phyloP scores from a whole-genome alignment of 2,888 invertebrate genomes.

The Eupithecia tripunctaria region DNA sequence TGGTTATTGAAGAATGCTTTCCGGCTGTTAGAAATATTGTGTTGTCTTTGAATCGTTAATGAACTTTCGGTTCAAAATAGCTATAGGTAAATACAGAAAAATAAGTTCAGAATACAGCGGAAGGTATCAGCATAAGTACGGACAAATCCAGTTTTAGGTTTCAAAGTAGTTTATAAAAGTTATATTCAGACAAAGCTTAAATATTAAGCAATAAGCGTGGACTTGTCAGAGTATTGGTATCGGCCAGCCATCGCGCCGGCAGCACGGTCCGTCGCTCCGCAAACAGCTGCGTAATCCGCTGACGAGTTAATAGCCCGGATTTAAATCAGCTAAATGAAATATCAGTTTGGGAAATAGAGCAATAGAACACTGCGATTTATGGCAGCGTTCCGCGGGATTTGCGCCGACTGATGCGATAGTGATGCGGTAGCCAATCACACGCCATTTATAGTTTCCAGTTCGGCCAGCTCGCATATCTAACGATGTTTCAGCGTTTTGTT shows the following conservation, averaged over 20 bases:
- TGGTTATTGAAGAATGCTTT: not conserved
- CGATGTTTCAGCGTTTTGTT: not conserved
- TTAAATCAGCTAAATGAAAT: conserved; percentile 38
- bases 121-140: not conserved
- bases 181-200: not conserved
- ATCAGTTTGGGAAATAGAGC: conserved; percentile 39
- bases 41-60: not conserved
- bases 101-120: not conserved
- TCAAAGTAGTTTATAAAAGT: not conserved
- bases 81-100: not conserved
- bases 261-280: not conserved
- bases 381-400: conserved; percentile 25
- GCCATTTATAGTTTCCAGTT: not conserved
- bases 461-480: not conserved
- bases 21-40: not conserved
- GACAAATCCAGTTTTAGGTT: not conserved
- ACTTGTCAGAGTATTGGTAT: not conserved
- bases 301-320: conserved; percentile 37
- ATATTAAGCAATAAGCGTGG: not conserved
- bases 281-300: conserved; percentile 32
- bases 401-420: conserved; percentile 15
- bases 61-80: not conserved
- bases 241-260: not conserved
- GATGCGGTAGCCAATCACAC: conserved; percentile 6
- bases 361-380: conserved; percentile 31